Percentiles rank a stretch among this genome's conserved stretches.
These are phyloP conservation scores for Saimiri boliviensis DNA, from an alignment of 2,113 vertebrate genomes.

Conservation along the genomic window DNA sequence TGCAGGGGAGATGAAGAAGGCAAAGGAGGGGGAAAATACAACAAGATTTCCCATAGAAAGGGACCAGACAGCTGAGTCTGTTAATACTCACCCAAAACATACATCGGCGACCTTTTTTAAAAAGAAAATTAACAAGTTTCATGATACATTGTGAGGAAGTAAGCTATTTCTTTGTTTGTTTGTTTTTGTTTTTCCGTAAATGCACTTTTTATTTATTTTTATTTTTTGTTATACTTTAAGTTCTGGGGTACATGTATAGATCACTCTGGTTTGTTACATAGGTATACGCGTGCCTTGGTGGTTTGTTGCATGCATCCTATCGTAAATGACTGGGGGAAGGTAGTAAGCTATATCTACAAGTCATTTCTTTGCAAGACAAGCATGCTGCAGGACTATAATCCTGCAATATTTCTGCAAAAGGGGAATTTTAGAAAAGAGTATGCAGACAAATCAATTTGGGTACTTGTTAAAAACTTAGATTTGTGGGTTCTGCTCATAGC, in stretches of 20 bases:
- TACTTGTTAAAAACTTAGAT: neutral
- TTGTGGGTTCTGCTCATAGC: neutral
- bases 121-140: neutral
- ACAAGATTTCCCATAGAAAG: neutral
- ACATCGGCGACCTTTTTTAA: neutral
- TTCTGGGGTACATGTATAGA: no score
- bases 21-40: rapidly evolving
- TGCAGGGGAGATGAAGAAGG: rapidly evolving
- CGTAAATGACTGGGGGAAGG: no score
- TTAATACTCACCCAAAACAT: neutral
- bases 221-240: no score
- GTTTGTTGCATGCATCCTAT: no score
- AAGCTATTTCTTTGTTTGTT: neutral
- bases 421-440: neutral
- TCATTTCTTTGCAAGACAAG: neutral
- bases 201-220: no score
- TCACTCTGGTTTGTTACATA: no score
- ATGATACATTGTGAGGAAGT: neutral
- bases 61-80: neutral
- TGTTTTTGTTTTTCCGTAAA: no score
- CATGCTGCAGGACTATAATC: no score
- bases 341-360: neutral
- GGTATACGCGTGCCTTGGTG: no score
- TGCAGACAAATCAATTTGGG: neutral
- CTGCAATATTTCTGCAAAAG: neutral